Conservation (phyloP, 2,888 invertebrate genomes). For the Melinaea marsaeus region DNA sequence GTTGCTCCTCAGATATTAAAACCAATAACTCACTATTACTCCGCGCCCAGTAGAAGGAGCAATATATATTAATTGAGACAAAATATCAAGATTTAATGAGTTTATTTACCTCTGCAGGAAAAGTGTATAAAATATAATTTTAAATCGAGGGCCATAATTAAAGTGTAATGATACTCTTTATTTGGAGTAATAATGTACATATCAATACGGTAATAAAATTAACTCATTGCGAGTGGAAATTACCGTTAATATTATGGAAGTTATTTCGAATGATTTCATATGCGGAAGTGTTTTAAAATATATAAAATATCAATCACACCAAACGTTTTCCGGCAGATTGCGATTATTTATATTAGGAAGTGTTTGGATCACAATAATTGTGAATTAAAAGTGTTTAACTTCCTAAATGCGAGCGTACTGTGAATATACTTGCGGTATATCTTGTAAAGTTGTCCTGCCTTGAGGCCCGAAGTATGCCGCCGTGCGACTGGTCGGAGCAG, state of each 20-base stretch:
- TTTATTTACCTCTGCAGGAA: conserved; percentile 16
- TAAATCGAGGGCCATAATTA: conserved; percentile 18
- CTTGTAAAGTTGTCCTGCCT: conserved; percentile 24
- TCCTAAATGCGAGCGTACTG: conserved; percentile 52
- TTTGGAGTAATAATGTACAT: conserved; percentile 25
- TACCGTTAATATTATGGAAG: conserved; percentile 41
- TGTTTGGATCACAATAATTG: conserved; percentile 54
- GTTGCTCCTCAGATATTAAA: background rate
- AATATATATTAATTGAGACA: background rate
- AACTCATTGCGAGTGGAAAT: conserved; percentile 38
- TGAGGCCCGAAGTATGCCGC: conserved; percentile 37
- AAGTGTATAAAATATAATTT: conserved; percentile 13
- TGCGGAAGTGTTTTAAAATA: conserved; percentile 56
- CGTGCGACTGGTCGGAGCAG: conserved; percentile 43
- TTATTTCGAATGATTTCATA: conserved; percentile 61
- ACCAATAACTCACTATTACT: too few relatives aligned
- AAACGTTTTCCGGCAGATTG: conserved; percentile 63
- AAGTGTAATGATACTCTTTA: conserved; percentile 16
- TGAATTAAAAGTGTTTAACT: conserved; percentile 62
- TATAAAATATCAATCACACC: conserved; percentile 31
- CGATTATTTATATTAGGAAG: conserved; percentile 68
- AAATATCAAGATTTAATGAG: conserved; percentile 11
- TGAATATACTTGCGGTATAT: conserved; percentile 37
- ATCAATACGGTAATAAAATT: conserved; percentile 36
- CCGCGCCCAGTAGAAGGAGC: too few relatives aligned